Base-by-base conservation (phyloP, 1,140 invertebrate genomes). In the Caenorhabditis latens region DNA sequence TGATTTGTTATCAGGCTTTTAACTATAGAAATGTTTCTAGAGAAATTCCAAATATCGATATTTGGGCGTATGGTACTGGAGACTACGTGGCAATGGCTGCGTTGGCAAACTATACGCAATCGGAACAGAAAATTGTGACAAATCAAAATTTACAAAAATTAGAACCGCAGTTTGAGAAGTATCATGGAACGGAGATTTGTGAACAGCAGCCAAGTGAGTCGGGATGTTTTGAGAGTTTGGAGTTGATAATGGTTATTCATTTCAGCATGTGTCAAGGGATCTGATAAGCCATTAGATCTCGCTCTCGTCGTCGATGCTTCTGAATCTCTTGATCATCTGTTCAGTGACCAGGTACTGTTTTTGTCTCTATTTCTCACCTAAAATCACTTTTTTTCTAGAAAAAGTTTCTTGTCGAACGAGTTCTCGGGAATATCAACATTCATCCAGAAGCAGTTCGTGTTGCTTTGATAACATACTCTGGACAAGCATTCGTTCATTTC, bases 51-150 rank as follows among this genome's bases (percentile, higher is more conserved):
- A 92, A 92, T 85, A 40, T 92, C 14, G 87, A 90, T 43, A 91
- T 92, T 67, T 92, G 91, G 91, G 91, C 92, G 0, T 92, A 92
- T 84, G 91, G 91, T 55, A 92, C 92, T 3, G 91, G 91, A 32
- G 91, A 92, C 57, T 92, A 92, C 84, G 91, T 92, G 48, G 91
- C 91, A 40, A 92, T 92, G 90, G 61, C 61, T 16, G 91, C 92
- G 57, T 65, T 92, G 55, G 53, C 90, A 14, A 92, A 92, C 79
- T 92, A 93, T 46, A 92, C 91, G 21, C 90, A 88, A 84, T 92
- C 85, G 16, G 87, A 63, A 24, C 82, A 87, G 16, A 92, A 92
- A 87, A 92, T 92, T 55, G 85, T 92, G 21, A 92, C 91, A 13
- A 92, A 92, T 89, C 91, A 92, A 79, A 92, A 92, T 79, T 83